Conservation (phyloP, 2,113 vertebrate species). For the Melanerpes aurifrons region DNA sequence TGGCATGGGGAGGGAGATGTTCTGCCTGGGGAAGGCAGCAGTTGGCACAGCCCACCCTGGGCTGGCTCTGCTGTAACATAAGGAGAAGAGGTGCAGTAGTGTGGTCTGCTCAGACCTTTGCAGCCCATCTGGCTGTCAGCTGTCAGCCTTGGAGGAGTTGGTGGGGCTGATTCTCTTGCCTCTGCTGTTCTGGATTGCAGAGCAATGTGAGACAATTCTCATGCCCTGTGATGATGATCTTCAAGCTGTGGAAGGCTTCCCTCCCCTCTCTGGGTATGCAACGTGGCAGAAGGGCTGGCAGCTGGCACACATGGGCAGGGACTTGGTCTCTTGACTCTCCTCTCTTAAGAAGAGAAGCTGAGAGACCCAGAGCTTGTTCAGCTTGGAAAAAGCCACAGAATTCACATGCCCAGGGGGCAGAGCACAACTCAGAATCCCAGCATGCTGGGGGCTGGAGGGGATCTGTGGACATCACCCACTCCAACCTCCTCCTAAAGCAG, state of each 20-base stretch:
- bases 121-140: conserved; percentile 26
- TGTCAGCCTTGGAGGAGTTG: background rate
- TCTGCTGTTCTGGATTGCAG: background rate
- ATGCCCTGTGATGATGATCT: background rate
- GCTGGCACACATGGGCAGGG: background rate
- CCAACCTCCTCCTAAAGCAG: no score
- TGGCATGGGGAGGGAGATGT: background rate
- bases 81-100: conserved; percentile 3
- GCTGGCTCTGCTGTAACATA: background rate
- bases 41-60: conserved; percentile 36
- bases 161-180: background rate
- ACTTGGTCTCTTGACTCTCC: fast-evolving
- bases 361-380: no score
- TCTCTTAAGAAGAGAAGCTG: no score
- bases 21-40: background rate
- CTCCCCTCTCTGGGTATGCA: background rate
- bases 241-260: background rate
- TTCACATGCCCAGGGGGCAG: no score
- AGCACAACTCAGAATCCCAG: no score
- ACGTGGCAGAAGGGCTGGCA: background rate
- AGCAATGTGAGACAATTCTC: background rate
- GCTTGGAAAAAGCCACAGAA: no score
- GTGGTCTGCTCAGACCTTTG: conserved; percentile 28
- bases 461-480: no score
- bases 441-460: no score